phyloP scores from a whole-genome alignment of 2,113 vertebrate genomes.

The Ammodytes dubius region DNA sequence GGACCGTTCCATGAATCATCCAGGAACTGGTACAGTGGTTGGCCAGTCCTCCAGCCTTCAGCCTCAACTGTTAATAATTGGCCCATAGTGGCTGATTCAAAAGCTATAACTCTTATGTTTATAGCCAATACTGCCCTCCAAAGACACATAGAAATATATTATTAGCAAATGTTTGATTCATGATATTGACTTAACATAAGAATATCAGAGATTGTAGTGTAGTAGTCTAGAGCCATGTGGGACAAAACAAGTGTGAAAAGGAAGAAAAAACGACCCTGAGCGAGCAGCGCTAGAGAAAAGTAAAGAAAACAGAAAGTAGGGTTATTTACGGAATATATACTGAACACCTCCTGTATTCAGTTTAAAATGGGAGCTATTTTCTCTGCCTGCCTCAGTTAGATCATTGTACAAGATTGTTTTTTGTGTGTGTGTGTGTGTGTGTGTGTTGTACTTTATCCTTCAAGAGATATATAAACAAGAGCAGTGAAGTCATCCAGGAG shows the following conservation, averaged over 20 bases:
- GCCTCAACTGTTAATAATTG: constrained; percentile 24
- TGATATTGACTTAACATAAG: background rate
- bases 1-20: constrained; percentile 68
- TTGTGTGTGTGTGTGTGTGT: background rate
- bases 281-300: background rate
- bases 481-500: constrained; percentile 37
- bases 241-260: background rate
- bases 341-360: background rate
- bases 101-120: background rate
- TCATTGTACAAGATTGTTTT: background rate
- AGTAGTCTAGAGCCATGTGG: background rate
- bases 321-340: background rate
- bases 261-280: constrained; percentile 5
- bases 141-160: constrained; percentile 11
- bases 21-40: constrained; percentile 39
- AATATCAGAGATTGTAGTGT: background rate
- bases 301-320: background rate
- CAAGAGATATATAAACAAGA: constrained; percentile 42
- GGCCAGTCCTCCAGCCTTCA: constrained; percentile 26
- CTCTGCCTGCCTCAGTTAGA: constrained; percentile 6
- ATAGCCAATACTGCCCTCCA: background rate
- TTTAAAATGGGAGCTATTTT: background rate
- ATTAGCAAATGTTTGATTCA: background rate
- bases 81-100: background rate
- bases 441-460: background rate